Base-by-base conservation (phyloP, 1,140 invertebrate species). In the Drosophila ambigua region DNA sequence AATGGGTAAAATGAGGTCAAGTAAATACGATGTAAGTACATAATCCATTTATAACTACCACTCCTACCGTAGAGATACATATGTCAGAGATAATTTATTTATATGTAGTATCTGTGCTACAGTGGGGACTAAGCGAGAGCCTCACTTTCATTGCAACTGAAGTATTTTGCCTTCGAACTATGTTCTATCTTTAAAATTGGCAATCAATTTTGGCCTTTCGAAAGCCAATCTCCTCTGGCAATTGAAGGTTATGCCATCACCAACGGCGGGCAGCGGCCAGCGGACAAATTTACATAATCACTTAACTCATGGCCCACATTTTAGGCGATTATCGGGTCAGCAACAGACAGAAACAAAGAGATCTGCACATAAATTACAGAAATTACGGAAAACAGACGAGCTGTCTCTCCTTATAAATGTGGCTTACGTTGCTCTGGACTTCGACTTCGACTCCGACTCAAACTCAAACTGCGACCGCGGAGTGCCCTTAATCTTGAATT, bases 1-100 rank as follows among this genome's bases (percentile, higher is more conserved):
- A 92, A 92, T 92, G 91, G 91, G 91, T 92, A 92, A 91, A 92
- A 92, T 92, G 91, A 92, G 91, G 91, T 91, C 91, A 92, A 92
- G 90, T 92, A 92, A 92, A 92, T 92, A 92, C 91, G 91, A 92
- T 92, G 91, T 92, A 81, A 92, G 91, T 92, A 90, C 35, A 39
- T 4, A 39, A 39, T 13, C 35, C 11, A 39, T 35, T 11, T 35
- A 11, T 35, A 35, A 11, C 31, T 11, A 9, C 20, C 2, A 20
- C 20, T 20, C 20, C 20, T 20, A 2, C 20, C 20, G 2, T 45
- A 49, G 0, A 9, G 2, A 16, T 0, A 13, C 39, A n/a, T 5
- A 6, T 5, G 31, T 5, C n/a, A 16, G 1, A 24, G 2, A 13
- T 11, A 5, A 23, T 3, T 28, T 1, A 35, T 4, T 1, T 35